These are phyloP conservation scores for Tamandua tetradactyla DNA, from an alignment of 2,797 vertebrate genomes.

Conservation along the genomic window DNA sequence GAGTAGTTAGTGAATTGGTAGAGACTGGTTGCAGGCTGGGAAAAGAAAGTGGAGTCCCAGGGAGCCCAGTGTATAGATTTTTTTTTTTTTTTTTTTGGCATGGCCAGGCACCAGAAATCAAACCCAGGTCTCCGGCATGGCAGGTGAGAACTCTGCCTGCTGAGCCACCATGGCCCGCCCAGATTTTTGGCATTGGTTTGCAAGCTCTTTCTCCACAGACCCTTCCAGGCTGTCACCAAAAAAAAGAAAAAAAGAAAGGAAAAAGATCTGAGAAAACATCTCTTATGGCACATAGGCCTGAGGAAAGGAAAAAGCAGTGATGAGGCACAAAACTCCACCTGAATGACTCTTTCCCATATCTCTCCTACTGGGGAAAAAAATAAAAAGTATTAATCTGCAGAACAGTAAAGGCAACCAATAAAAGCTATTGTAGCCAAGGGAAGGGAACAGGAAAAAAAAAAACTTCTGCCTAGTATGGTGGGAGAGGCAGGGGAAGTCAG, in stretches of 20 bases:
- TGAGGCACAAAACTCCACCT: background rate
- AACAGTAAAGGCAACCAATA: background rate
- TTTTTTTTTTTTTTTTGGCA: no score
- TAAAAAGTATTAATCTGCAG: background rate
- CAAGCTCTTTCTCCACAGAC: background rate
- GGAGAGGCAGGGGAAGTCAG: background rate
- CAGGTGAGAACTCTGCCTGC: no score
- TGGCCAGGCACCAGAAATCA: no score
- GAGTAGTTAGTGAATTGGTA: background rate
- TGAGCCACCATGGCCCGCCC: no score
- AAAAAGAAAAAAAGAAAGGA: background rate
- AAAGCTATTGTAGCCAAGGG: background rate
- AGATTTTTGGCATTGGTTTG: no score
- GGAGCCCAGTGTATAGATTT: background rate
- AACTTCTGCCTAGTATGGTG: background rate
- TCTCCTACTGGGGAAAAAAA: background rate
- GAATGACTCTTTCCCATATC: background rate
- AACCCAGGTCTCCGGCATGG: no score
- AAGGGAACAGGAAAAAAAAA: background rate
- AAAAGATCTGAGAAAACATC: background rate
- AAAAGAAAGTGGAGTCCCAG: background rate
- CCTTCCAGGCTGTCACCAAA: background rate
- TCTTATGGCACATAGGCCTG: background rate
- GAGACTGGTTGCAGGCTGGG: background rate
- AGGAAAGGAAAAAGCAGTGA: background rate